Percentiles rank a stretch among this genome's conserved stretches.
These are phyloP conservation scores for Drosophila fungiperda DNA, from an alignment of 2,888 invertebrate genomes.

Conservation along the genomic window DNA sequence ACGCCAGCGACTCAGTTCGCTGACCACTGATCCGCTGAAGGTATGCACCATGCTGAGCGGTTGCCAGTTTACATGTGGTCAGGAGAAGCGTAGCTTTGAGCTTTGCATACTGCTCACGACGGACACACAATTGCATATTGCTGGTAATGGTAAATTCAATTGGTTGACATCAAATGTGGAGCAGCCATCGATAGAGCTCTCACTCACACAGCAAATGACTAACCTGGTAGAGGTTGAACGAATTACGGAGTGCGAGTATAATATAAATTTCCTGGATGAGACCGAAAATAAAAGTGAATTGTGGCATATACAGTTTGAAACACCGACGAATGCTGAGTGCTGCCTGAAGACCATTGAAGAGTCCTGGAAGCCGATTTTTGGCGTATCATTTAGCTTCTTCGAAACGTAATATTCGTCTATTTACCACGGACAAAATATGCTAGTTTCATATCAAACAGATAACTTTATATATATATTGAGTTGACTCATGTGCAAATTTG, in stretches of 20 bases:
- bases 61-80: conserved; percentile 83
- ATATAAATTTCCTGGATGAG: conserved; percentile 86
- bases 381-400: conserved; percentile 83
- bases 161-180: conserved; percentile 84
- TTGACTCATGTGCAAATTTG: conserved; percentile 21
- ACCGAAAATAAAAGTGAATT: conserved; percentile 85
- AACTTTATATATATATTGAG: conserved; percentile 10
- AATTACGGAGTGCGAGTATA: conserved; percentile 83
- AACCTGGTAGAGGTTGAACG: conserved; percentile 86
- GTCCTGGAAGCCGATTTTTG: conserved; percentile 87
- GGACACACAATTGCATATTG: conserved; percentile 85
- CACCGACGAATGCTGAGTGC: conserved; percentile 85
- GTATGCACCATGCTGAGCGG: conserved; percentile 85
- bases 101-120: conserved; percentile 83
- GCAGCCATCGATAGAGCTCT: conserved; percentile 64
- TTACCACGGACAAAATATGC: conserved; percentile 39
- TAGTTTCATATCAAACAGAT: conserved; percentile 46
- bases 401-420: conserved; percentile 52
- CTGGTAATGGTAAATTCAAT: conserved; percentile 83
- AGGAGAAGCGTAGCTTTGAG: conserved; percentile 72
- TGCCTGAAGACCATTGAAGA: conserved; percentile 86
- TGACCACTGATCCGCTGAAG: conserved; percentile 81
- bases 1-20: conserved; percentile 75
- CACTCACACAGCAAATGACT: conserved; percentile 86
- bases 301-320: conserved; percentile 86